phyloP scores from a whole-genome alignment of 2,888 invertebrate genomes.

The Girardia tigrina region DNA sequence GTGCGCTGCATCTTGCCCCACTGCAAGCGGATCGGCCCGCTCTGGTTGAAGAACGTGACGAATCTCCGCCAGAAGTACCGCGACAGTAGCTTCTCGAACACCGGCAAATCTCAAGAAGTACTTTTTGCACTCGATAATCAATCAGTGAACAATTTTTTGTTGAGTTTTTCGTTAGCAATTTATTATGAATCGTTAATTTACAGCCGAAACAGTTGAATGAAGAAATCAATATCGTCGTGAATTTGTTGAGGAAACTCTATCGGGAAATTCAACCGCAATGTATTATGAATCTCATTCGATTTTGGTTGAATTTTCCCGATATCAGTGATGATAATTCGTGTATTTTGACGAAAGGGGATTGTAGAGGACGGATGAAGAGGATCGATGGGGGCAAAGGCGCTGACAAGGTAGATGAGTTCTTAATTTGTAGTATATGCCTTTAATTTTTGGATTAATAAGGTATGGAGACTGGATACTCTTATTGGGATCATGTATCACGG shows the following conservation, averaged over 20 bases:
- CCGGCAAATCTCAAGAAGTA: neutral
- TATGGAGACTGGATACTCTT: slow-evolving; percentile 34
- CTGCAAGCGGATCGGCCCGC: neutral
- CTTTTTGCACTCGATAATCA: neutral
- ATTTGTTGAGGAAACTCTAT: slow-evolving; percentile 33
- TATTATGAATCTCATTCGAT: slow-evolving; percentile 25
- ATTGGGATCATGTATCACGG: slow-evolving; percentile 36
- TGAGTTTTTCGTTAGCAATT: too few relatives aligned
- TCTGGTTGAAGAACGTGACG: neutral
- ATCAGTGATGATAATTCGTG: neutral
- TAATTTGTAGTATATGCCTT: neutral
- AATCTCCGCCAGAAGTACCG: neutral
- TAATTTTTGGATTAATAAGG: neutral
- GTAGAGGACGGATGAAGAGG: slow-evolving; percentile 34
- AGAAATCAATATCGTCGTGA: slow-evolving; percentile 21
- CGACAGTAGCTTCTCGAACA: neutral
- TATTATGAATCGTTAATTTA: neutral
- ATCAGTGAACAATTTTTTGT: neutral
- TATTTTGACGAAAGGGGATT: slow-evolving; percentile 31
- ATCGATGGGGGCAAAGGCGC: slow-evolving; percentile 36
- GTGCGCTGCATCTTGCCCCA: neutral
- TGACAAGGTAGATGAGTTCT: neutral
- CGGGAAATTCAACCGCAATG: slow-evolving; percentile 29
- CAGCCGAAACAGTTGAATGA: slow-evolving; percentile 4
- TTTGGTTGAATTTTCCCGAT: neutral